These are phyloP conservation scores for Rambutsinella grinnellia DNA, from an alignment of 2,888 invertebrate species.

Conservation along the genomic window DNA sequence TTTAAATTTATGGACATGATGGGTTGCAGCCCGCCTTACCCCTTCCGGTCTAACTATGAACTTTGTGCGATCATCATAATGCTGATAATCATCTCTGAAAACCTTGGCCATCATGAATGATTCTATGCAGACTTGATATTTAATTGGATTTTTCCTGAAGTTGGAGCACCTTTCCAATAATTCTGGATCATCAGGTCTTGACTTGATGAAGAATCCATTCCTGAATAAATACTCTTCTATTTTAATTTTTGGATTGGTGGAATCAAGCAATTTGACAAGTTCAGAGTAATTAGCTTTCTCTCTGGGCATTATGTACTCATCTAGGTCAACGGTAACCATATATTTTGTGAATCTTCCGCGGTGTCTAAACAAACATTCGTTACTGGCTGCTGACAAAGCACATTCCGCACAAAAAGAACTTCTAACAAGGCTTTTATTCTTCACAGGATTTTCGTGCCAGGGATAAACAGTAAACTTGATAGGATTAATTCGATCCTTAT, in stretches of 20 bases:
- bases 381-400: not conserved
- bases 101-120: not conserved
- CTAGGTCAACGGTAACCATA: constrained; percentile 26
- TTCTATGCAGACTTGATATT: not conserved
- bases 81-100: not conserved
- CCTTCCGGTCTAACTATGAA: constrained; percentile 8
- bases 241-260: not conserved
- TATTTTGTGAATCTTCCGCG: constrained; percentile 18
- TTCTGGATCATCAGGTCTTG: not conserved
- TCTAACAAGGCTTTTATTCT: not conserved
- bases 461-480: constrained; percentile 6
- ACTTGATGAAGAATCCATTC: constrained; percentile 11
- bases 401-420: not conserved
- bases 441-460: constrained; percentile 3
- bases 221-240: constrained; percentile 9
- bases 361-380: constrained; percentile 23
- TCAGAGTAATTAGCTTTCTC: constrained; percentile 16
- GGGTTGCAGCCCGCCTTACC: not conserved
- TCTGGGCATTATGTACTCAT: no score
- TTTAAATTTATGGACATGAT: not conserved
- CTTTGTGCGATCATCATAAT: not conserved
- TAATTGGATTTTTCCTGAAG: not conserved
- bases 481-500: not conserved
- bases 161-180: not conserved
- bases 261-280: not conserved